Base-by-base conservation (phyloP, 2,797 vertebrate species). In the Erethizon dorsatum region DNA sequence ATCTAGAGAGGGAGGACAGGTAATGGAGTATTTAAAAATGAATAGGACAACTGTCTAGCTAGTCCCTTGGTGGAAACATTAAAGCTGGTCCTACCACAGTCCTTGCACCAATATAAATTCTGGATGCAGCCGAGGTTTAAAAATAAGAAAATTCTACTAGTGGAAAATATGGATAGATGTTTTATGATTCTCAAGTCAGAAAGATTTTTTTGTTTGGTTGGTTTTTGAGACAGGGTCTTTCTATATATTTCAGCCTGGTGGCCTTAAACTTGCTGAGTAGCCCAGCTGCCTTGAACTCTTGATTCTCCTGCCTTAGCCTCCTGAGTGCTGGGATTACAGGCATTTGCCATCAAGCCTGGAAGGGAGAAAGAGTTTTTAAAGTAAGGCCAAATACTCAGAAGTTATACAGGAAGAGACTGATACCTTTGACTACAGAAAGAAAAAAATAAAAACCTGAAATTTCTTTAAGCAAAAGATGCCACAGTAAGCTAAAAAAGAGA, bases 81-180 rank as follows among this genome's bases (percentile, higher is more conserved):
- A 83, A 88, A 86, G 11, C 56, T 18, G 15, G 57, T 6, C 37
- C 52, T 41, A 45, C 41, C 56, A 85, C 8, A 52, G 2, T 95
- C 41, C 8, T 86, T 86, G 31, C 17, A 79, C 13, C 54, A 67
- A 83, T 89, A 54, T 45, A 83, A 82, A 93, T 86, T 94, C 69
- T 94, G 75, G 89, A 41, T 24, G 37, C 5, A 14, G n/a, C 28
- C 77, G 89, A 86, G 89, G 82, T 56, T 86, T 3, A 56, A 82
- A 80, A 83, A 20, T 57, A 89, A 80, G 9, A 61, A 79, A 54
- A 85, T 9, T 52, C 56, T 83, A 26, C 33, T 47, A 71, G 26
- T 61, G 31, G 65, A 33, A 95, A 96, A 91, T 73, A 86, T 1
- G 5, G 83, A 17, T 41, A 86, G 59, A 79, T 96, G 89, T 79